Conservation (phyloP, 2,888 invertebrate genomes). For the Helobdella robusta region DNA sequence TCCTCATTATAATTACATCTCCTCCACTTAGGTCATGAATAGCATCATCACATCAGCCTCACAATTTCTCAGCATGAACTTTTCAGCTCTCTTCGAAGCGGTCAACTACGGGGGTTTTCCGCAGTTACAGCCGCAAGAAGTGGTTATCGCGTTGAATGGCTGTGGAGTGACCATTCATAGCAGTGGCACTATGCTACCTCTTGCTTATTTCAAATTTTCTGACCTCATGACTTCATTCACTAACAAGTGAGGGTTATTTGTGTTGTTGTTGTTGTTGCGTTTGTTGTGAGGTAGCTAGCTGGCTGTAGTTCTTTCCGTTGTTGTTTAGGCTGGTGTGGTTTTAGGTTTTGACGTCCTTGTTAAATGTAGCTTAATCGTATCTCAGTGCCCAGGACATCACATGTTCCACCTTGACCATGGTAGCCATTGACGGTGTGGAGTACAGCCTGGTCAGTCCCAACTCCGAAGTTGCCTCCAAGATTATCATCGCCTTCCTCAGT, state of each 20-base stretch:
- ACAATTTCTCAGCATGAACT: conserved; percentile 32
- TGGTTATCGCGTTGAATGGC: conserved; percentile 34
- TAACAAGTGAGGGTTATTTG: conserved; percentile 32
- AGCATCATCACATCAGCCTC: too few relatives aligned
- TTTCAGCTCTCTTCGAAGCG: conserved; percentile 36
- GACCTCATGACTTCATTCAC: conserved; percentile 33
- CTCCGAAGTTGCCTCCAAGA: conserved; percentile 31
- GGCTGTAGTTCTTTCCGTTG: too few relatives aligned
- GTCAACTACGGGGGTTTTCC: conserved; percentile 32
- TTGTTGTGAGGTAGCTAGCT: too few relatives aligned
- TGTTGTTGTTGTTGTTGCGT: too few relatives aligned
- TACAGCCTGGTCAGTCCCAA: conserved; percentile 35
- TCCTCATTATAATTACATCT: too few relatives aligned
- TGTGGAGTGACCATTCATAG: conserved; percentile 33
- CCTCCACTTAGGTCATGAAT: too few relatives aligned
- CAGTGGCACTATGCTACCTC: conserved; percentile 28
- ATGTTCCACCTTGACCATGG: conserved; percentile 30
- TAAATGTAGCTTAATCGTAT: neutral
- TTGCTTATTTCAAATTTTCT: conserved; percentile 29
- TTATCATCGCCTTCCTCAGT: conserved; percentile 34
- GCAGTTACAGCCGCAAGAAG: conserved; percentile 30
- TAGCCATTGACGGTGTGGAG: conserved; percentile 35
- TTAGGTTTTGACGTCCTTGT: too few relatives aligned
- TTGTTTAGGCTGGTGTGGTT: too few relatives aligned
- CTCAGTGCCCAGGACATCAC: conserved; percentile 28